Conservation (phyloP, 2,888 invertebrate species). For the Tribolium freemani region DNA sequence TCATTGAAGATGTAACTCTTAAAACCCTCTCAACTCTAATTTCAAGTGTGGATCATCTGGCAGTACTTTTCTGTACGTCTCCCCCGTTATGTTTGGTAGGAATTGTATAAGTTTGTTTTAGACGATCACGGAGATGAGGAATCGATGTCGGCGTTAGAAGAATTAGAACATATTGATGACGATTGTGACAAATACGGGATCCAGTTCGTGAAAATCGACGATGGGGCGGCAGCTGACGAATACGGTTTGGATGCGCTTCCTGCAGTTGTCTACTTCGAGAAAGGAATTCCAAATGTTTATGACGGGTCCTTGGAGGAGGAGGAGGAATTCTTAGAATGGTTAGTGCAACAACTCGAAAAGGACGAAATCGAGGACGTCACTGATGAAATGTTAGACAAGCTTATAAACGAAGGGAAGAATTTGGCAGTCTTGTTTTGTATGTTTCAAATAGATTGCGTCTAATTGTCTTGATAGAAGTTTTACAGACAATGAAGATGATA, state of each 20-base stretch:
- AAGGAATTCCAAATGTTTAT: slow-evolving; percentile 92
- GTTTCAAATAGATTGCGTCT: slow-evolving; percentile 3
- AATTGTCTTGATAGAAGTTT: slow-evolving; percentile 32
- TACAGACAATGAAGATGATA: slow-evolving; percentile 90
- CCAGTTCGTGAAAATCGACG: slow-evolving; percentile 94
- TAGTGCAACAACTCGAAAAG: slow-evolving; percentile 87
- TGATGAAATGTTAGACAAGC: slow-evolving; percentile 92
- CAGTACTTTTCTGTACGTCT: slow-evolving; percentile 91
- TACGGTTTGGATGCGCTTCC: slow-evolving; percentile 89
- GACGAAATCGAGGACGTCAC: slow-evolving; percentile 97
- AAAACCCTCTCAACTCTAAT: slow-evolving; percentile 90
- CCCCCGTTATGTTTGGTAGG: not conserved
- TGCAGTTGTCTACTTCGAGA: slow-evolving; percentile 93
- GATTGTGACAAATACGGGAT: slow-evolving; percentile 94
- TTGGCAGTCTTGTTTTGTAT: slow-evolving; percentile 93
- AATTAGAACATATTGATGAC: slow-evolving; percentile 93
- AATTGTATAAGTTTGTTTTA: slow-evolving; percentile 64
- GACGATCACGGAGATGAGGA: slow-evolving; percentile 93
- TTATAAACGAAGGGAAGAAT: slow-evolving; percentile 90
- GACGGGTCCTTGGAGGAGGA: slow-evolving; percentile 92
- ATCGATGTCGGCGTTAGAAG: slow-evolving; percentile 86
- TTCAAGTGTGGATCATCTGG: slow-evolving; percentile 90
- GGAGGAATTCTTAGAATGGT: slow-evolving; percentile 90
- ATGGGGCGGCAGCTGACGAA: slow-evolving; percentile 84
- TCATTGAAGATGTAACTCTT: slow-evolving; percentile 94